Percentiles rank a stretch among this genome's conserved stretches.
Conservation (phyloP, 2,113 vertebrate species). For the Microcebus jonahi region DNA sequence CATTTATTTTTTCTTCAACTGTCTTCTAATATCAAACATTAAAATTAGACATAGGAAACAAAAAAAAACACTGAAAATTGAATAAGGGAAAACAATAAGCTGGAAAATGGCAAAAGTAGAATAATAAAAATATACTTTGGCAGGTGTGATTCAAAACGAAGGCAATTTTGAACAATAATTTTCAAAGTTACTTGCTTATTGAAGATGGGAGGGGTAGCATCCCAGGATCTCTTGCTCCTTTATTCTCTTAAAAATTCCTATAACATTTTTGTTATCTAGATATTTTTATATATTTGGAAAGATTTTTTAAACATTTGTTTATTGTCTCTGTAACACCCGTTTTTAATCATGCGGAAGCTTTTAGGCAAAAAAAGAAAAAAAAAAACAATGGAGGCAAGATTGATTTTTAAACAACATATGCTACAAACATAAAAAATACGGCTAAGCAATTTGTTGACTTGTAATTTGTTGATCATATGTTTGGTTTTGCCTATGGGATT, state of each 20-base stretch:
- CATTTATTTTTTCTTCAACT: background rate
- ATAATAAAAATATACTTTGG: background rate
- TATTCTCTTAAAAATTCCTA: background rate
- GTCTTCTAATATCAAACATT: background rate
- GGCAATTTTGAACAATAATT: background rate
- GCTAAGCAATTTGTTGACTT: background rate
- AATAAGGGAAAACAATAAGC: background rate
- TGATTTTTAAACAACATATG: background rate
- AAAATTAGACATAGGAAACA: background rate
- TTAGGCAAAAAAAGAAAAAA: background rate
- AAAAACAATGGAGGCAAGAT: background rate
- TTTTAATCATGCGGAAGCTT: slow-evolving; percentile 19
- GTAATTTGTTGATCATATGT: background rate
- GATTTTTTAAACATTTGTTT: slow-evolving; percentile 31
- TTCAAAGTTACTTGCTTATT: background rate
- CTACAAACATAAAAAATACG: background rate
- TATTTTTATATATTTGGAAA: slow-evolving; percentile 42
- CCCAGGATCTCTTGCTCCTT: background rate
- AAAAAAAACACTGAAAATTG: background rate
- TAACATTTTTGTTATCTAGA: background rate
- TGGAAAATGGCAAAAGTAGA: background rate
- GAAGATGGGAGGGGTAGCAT: fast-evolving
- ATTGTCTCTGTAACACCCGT: background rate
- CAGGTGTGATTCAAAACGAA: background rate
- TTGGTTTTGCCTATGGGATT: background rate